A percentile compares a stretch with the other conserved stretches of the same genome.
Evolutionary conservation across 2,888 invertebrate species (phyloP).

Genomic region (Lasioglossum figueresi): DNA sequence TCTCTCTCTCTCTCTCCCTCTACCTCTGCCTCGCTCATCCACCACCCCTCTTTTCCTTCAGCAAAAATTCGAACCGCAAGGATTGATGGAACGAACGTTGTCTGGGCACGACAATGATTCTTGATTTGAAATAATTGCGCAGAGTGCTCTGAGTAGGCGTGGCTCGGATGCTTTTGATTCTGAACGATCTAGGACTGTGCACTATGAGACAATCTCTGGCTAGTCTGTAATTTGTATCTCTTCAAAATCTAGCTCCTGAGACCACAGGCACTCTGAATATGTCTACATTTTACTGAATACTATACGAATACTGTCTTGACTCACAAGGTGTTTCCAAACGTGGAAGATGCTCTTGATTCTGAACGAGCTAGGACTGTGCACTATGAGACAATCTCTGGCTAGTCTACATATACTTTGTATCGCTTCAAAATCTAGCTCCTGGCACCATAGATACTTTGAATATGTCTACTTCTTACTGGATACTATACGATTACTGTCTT

Average conservation of each 20-base stretch:
- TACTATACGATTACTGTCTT: background rate
- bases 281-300: background rate
- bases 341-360: background rate
- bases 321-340: too few relatives aligned
- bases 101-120: background rate
- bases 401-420: background rate
- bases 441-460: background rate
- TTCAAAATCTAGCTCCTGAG: background rate
- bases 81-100: conserved; percentile 3
- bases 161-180: background rate
- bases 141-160: background rate
- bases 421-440: background rate
- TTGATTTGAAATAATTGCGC: conserved; percentile 9
- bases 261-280: background rate
- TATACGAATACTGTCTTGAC: background rate
- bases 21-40: background rate
- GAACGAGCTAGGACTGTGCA: background rate
- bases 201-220: background rate
- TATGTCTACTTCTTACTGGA: too few relatives aligned
- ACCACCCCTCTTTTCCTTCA: background rate
- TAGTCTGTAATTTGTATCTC: background rate
- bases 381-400: background rate
- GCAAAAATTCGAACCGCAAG: conserved; percentile 8
- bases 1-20: conserved; percentile 2
- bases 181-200: background rate